Base-by-base conservation (phyloP, 1,140 invertebrate genomes). In the Chionoecetes opilio region DNA sequence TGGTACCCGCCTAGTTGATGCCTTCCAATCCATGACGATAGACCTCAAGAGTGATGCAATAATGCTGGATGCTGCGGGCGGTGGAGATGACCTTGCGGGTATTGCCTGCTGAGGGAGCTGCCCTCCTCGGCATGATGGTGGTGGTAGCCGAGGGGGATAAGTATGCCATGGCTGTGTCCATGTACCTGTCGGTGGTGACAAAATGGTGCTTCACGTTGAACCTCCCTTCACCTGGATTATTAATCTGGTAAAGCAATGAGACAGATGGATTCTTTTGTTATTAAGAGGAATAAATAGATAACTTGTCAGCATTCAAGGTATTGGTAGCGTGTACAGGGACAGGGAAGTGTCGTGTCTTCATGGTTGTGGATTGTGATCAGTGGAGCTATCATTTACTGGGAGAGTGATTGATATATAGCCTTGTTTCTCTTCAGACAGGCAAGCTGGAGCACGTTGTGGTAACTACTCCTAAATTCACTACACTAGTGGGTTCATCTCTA, bases 31-130 rank as follows among this genome's bases (percentile, higher is more conserved):
- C 63, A 97, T 99, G 96, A 97, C 99, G 87, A 97, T 97, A 82
- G 99, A 99, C 97, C 97, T 99, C 97, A 97, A 98, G 93, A 97
- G 98, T 0, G 98, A 99, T 96, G 98, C 98, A 29, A 97, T 98
- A 87, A 97, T n/a, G 0, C 97, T 98, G 95, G 97, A n/a, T 98
- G 35, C 97, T 99, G 96, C 97, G 98, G 96, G 97, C 99, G 96
- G 97, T 98, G 2, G 98, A 98, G 96, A 97, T 98, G 21, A 98
- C 98, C 96, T 96, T 99, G 3, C 97, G 97, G 96, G 98, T 98
- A 1, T 97, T 97, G 31, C 98, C 98, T 3, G 31, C 26, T 26
- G 97, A 97, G 96, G 97, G 97, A 37, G 97, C 97, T 89, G 96
- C 97, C 63, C 95, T 97, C 34, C 97, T 97, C 95, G 95, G 93